These are phyloP conservation scores for Ailurus styani DNA, from an alignment of 2,113 vertebrate genomes.

Conservation along the genomic window DNA sequence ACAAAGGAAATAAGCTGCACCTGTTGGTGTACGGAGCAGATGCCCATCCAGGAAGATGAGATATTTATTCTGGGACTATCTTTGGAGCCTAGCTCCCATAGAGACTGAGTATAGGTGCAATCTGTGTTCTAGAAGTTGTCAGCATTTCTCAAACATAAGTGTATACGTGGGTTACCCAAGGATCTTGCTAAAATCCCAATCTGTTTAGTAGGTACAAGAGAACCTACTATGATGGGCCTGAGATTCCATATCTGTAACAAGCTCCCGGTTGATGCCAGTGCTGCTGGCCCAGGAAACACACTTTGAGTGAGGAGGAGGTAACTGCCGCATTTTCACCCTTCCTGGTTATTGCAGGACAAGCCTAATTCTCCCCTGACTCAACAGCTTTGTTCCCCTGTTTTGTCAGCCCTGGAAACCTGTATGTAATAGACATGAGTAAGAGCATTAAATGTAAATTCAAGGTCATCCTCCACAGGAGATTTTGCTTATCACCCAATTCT, in stretches of 20 bases:
- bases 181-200: neutral
- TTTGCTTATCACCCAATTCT: neutral
- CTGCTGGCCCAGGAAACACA: neutral
- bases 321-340: no score
- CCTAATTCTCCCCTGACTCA: neutral
- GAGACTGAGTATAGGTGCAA: no score
- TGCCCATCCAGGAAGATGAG: neutral
- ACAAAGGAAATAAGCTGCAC: neutral
- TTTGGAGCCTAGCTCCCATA: neutral
- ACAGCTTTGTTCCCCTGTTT: neutral
- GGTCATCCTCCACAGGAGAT: neutral
- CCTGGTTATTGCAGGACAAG: neutral
- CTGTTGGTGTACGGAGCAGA: neutral
- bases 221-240: no score
- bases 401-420: no score
- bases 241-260: neutral
- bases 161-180: neutral
- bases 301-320: no score
- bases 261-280: fast-evolving
- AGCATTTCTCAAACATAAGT: neutral
- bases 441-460: neutral
- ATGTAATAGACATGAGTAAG: no score
- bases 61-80: neutral
- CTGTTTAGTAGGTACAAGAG: neutral
- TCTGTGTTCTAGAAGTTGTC: no score